Evolutionary conservation across 2,888 invertebrate genomes (phyloP), one percentile per base, ranked within the genome.

Genomic region (Acrocera orbiculus): DNA sequence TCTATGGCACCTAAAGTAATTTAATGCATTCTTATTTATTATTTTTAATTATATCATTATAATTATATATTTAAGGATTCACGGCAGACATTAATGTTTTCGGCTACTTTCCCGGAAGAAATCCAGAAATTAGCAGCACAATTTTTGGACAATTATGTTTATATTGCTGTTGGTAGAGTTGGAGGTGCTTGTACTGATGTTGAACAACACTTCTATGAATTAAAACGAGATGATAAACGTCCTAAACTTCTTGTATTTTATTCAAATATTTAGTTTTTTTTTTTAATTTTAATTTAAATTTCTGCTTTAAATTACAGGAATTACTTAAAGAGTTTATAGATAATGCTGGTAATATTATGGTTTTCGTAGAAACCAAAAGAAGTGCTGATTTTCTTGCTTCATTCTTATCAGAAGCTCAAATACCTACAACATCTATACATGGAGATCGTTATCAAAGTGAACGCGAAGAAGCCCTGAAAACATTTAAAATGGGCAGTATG

Each of bases 61-160:
- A 7, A 19, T 19, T n/a, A n/a, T n/a, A 25, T 24, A 24, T 16
- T 27, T 14, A 48, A 76, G 73, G 68, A 63, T 70, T 73, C 86
- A 70, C 73, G 96, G 37, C 93, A 95, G 58, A 98, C 95, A 0
- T 74, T 98, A 17, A 99, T 99, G 98, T 99, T 99, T 64, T 95
- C 95, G 11, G 98, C 98, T 3, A 99, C 98, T 10, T 99, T 99
- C 65, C 98, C 98, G 0, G 89, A 90, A 53, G 93, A 95, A 54
- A 96, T 99, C 48, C 93, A 95, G 57, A 66, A 68, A 27, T 58
- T 90, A 42, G 89, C 90, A 0, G 69, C 69, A 0, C 70, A 77
- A 31, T 92, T 83, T 54, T 61, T 95, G 11, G 64, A 68, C 41
- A 62, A 74, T 36, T 92, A 93, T 52, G 52, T 89, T n/a, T 93